Conservation (phyloP, 1,140 invertebrate genomes). For the Armadillidium nasatum region DNA sequence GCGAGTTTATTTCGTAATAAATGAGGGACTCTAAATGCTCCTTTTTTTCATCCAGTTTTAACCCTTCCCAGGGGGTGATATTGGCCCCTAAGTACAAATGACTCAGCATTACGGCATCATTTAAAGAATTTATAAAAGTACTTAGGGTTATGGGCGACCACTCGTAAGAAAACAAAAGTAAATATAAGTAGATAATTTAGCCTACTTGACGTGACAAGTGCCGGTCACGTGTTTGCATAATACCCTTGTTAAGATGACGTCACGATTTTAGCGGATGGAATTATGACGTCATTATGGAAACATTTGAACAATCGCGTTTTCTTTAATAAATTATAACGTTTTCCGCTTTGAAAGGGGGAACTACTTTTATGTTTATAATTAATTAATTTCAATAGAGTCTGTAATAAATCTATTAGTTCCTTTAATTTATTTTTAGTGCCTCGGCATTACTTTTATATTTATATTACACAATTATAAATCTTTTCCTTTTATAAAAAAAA, state of each 20-base stretch:
- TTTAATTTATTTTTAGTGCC: too few relatives aligned
- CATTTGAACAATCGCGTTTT: background rate
- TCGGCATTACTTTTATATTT: too few relatives aligned
- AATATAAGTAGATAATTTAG: background rate
- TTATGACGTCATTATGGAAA: background rate
- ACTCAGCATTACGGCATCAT: slow-evolving; percentile 1
- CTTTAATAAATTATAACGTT: background rate
- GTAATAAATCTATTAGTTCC: too few relatives aligned
- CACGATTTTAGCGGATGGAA: background rate
- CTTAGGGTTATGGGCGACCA: background rate
- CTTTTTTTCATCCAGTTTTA: too few relatives aligned
- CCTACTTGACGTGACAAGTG: background rate
- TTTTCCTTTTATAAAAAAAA: too few relatives aligned
- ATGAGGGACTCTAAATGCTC: too few relatives aligned
- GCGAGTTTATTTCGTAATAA: too few relatives aligned
- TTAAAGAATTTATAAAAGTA: background rate
- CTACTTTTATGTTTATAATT: slow-evolving; percentile 2
- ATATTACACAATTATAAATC: too few relatives aligned
- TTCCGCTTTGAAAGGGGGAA: background rate
- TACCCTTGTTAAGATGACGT: background rate
- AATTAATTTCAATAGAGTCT: background rate
- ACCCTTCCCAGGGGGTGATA: background rate
- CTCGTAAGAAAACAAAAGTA: background rate
- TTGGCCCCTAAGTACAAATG: background rate
- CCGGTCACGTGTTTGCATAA: background rate